Evolutionary conservation across 1,140 invertebrate species (phyloP), one percentile per base, ranked within the genome.

Genomic region (Ladona fulva): DNA sequence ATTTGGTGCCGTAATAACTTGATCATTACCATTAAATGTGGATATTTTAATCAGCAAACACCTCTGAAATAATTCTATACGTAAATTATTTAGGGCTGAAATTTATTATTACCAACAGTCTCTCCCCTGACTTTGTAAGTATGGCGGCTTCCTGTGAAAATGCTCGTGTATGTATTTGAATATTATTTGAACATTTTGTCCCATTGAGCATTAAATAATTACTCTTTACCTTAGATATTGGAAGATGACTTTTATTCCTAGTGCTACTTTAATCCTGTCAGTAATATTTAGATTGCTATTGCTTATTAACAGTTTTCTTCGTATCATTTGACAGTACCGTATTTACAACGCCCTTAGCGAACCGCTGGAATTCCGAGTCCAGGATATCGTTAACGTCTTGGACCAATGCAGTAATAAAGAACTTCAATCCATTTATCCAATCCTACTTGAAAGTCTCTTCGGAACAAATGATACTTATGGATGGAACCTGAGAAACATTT

Each of bases 401-500:
- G 88, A 90, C 12, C 85, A 89, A 77, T 88, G 85, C 1, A 88
- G 86, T 78, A 87, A 89, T 37, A 87, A 92, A 81, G 92, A 94
- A 81, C 82, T 94, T 3, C 91, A 93, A 80, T 87, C 88, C 80
- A 84, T 92, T 7, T 92, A 92, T 81, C 91, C 92, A n/a, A 80
- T 88, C 77, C 83, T 95, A 25, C 86, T 95, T 19, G 91, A 94
- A 80, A 91, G 89, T 42, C 88, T 95, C 74, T 95, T 95, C 86
- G 92, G 92, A 11, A 88, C 87, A 52, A 87, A 87, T 79, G 87
- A 87, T 76, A 22, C 74, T 37, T 11, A n/a, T 22, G 93, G 93
- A 24, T 97, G 95, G 95, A 91, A 91, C 8, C 83, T 97, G 74
- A 88, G 92, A 78, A 87, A 86, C 12, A 88, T 94, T 10, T 91